Evolutionary conservation across 1,140 invertebrate genomes (phyloP).

Genomic region (Drosophila biarmipes): DNA sequence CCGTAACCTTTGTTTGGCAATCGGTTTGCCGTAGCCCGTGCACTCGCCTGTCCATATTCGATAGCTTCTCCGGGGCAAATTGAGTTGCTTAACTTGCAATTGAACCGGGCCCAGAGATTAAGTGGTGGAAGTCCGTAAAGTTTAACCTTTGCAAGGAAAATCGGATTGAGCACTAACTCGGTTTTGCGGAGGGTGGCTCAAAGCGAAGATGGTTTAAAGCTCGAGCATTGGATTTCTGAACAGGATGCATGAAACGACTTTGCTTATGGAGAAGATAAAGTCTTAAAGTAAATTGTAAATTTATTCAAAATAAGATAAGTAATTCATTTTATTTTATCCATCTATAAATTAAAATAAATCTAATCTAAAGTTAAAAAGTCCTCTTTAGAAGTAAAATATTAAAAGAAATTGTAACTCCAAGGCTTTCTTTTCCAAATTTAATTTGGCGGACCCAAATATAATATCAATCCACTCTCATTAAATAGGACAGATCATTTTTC

Average conservation of each 20-base stretch:
- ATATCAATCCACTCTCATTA: not conserved
- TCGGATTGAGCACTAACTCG: not conserved
- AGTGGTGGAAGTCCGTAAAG: conserved; percentile 6
- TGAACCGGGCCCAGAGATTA: conserved; percentile 40
- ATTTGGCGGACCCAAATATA: no score
- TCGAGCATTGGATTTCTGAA: not conserved
- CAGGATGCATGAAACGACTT: no score
- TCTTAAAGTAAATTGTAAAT: no score
- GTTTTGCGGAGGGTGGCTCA: not conserved
- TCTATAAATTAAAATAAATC: no score
- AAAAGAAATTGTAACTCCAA: not conserved
- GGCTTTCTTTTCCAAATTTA: no score
- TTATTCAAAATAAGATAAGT: no score
- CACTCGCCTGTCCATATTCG: conserved; percentile 52
- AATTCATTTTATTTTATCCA: no score
- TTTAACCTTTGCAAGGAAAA: not conserved
- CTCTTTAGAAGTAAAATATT: no score
- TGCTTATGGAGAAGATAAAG: not conserved
- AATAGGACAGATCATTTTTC: not conserved
- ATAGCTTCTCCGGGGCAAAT: conserved; percentile 51
- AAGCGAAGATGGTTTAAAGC: not conserved
- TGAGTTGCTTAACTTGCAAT: conserved; percentile 75
- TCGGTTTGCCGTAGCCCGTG: conserved; percentile 17
- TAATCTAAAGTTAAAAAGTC: no score
- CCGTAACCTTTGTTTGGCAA: conserved; percentile 29